These are phyloP conservation scores for Porites evermanni DNA, from an alignment of 92 coral and sea anemone species.

Conservation along the genomic window DNA sequence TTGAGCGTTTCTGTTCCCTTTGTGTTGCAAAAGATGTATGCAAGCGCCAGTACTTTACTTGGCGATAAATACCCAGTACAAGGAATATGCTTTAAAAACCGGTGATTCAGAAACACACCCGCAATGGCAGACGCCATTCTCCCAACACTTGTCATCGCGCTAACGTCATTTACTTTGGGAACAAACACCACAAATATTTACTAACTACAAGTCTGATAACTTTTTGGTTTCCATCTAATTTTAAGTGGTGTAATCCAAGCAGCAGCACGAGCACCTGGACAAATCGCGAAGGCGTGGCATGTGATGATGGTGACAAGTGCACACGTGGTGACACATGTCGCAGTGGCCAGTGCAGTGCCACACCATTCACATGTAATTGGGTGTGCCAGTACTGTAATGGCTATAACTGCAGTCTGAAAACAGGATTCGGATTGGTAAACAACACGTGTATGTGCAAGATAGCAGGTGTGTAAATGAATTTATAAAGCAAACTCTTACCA, in stretches of 20 bases:
- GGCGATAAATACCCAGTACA: too few relatives aligned
- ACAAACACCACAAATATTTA: too few relatives aligned
- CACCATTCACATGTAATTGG: slow-evolving; percentile 73
- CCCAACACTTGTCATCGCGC: too few relatives aligned
- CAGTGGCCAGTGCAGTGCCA: slow-evolving; percentile 76
- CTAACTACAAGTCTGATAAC: background rate
- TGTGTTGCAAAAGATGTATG: too few relatives aligned
- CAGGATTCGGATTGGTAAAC: slow-evolving; percentile 88
- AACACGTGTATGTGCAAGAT: slow-evolving; percentile 89
- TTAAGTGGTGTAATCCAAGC: slow-evolving; percentile 79
- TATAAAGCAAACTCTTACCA: too few relatives aligned
- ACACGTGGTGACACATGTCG: slow-evolving; percentile 79
- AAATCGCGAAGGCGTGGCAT: slow-evolving; percentile 73
- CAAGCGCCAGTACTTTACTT: too few relatives aligned
- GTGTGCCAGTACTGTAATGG: slow-evolving; percentile 85
- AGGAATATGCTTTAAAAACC: too few relatives aligned
- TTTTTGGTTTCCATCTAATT: background rate
- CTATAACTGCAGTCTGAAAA: slow-evolving; percentile 76
- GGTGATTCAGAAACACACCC: too few relatives aligned
- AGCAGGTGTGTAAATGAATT: slow-evolving; percentile 54
- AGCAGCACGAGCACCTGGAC: slow-evolving; percentile 73
- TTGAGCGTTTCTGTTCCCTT: too few relatives aligned
- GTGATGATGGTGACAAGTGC: slow-evolving; percentile 82
- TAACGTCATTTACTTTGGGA: too few relatives aligned
- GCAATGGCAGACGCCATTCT: too few relatives aligned